Evolutionary conservation across 1,140 invertebrate species (phyloP).

Genomic region (Condylostylus longicornis): DNA sequence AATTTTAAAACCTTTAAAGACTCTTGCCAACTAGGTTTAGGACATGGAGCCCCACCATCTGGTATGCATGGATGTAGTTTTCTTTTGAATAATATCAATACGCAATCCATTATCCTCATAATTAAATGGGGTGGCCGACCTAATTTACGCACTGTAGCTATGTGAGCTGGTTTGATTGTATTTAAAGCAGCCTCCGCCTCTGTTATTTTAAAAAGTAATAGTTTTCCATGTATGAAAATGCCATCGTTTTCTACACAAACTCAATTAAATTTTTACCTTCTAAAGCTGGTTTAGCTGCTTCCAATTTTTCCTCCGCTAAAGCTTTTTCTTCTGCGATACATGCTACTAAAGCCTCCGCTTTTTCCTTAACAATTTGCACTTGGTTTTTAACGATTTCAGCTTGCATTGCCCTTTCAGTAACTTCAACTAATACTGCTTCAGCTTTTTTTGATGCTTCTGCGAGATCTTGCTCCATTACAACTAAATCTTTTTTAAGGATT

Average conservation of each 20-base stretch:
- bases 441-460: conserved; percentile 78
- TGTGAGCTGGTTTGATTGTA: conserved; percentile 93
- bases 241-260: too few relatives aligned
- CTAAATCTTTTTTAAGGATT: conserved; percentile 78
- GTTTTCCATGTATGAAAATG: conserved; percentile 75
- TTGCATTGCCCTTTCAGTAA: conserved; percentile 79
- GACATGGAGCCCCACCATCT: conserved; percentile 66
- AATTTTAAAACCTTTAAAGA: conserved; percentile 64
- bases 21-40: conserved; percentile 90
- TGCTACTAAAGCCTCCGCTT: conserved; percentile 78
- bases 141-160: conserved; percentile 87
- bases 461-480: conserved; percentile 85
- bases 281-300: conserved; percentile 71
- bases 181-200: conserved; percentile 91
- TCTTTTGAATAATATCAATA: conserved; percentile 82
- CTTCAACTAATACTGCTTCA: conserved; percentile 70
- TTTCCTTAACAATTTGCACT: conserved; percentile 88
- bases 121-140: conserved; percentile 90
- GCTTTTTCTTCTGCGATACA: conserved; percentile 84
- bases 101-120: conserved; percentile 96
- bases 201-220: too few relatives aligned
- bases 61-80: conserved; percentile 64
- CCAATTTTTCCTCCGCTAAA: conserved; percentile 74
- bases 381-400: conserved; percentile 91
- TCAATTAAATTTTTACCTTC: too few relatives aligned